These are phyloP conservation scores for Stegana nigrithorax DNA, from an alignment of 2,888 invertebrate species.

Conservation along the genomic window DNA sequence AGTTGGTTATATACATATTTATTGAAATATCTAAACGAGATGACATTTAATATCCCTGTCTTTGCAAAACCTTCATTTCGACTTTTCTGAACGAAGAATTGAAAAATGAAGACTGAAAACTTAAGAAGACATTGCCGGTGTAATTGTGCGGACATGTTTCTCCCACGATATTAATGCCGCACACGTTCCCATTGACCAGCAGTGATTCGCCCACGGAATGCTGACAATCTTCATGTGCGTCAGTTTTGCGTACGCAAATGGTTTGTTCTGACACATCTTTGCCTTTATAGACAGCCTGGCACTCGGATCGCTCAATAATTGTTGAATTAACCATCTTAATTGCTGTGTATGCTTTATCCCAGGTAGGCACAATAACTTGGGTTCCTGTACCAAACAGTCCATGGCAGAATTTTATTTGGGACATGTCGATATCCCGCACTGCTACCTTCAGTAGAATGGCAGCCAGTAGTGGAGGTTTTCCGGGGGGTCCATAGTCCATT, in stretches of 20 bases:
- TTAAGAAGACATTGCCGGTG: conserved; percentile 27
- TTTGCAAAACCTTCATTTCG: too few species aligned
- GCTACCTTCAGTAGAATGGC: too few species aligned
- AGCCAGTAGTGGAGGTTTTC: too few species aligned
- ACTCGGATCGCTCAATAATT: not conserved
- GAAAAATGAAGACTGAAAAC: too few species aligned
- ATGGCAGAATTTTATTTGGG: too few species aligned
- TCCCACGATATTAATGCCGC: conserved; percentile 39
- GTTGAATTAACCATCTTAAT: not conserved
- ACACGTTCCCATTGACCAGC: conserved; percentile 27
- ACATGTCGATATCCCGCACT: too few species aligned
- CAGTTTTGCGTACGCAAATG: conserved; percentile 31
- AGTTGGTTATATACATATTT: conserved; percentile 8
- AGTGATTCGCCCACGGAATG: conserved; percentile 32
- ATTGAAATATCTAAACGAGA: too few species aligned
- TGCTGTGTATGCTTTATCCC: not conserved
- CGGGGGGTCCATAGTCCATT: too few species aligned
- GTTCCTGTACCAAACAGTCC: too few species aligned
- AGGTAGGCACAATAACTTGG: too few species aligned
- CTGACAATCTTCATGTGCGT: conserved; percentile 10
- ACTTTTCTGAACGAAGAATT: too few species aligned
- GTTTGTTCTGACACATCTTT: not conserved
- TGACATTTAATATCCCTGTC: not conserved
- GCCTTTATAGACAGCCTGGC: not conserved
- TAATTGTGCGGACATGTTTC: conserved; percentile 31